Evolutionary conservation across 2,888 invertebrate genomes (phyloP).

Genomic region (Rhogogaster chlorosoma): DNA sequence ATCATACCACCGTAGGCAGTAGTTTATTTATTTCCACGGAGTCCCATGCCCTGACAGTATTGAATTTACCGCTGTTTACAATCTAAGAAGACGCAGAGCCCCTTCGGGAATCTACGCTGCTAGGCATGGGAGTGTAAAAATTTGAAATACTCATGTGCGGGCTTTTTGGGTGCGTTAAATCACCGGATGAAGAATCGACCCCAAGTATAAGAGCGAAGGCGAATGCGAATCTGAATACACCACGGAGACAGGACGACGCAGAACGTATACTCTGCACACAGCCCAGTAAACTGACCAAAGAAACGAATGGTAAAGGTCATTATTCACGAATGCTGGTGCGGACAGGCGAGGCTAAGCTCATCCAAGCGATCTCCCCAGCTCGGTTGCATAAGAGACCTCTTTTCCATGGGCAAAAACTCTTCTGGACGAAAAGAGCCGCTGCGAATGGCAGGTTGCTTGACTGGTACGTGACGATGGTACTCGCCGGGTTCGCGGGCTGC

Average conservation of each 20-base stretch:
- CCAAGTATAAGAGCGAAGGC: not conserved
- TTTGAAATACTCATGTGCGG: constrained; percentile 33
- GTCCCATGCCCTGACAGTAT: constrained; percentile 6
- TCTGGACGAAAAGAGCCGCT: not conserved
- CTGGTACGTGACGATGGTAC: constrained; percentile 8
- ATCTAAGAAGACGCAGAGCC: constrained; percentile 32
- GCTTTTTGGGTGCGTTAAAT: constrained; percentile 24
- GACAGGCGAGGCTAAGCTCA: constrained; percentile 55
- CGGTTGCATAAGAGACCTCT: constrained; percentile 26
- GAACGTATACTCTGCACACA: not conserved
- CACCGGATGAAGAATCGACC: constrained; percentile 34
- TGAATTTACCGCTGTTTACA: constrained; percentile 47
- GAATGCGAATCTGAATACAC: not conserved
- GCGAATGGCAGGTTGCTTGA: constrained; percentile 22
- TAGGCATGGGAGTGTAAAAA: not conserved
- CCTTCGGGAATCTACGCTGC: constrained; percentile 4
- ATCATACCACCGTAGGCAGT: not conserved
- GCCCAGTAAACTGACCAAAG: not conserved
- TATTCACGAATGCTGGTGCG: constrained; percentile 66
- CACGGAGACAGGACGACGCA: no score
- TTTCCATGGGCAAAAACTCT: constrained; percentile 19
- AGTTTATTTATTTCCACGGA: not conserved
- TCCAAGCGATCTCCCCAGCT: constrained; percentile 25
- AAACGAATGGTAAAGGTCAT: constrained; percentile 58
- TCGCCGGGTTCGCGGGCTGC: not conserved